A percentile compares a stretch with the other conserved stretches of the same genome.
phyloP scores from a whole-genome alignment of 2,797 vertebrate genomes.

The Vespertilio murinus region DNA sequence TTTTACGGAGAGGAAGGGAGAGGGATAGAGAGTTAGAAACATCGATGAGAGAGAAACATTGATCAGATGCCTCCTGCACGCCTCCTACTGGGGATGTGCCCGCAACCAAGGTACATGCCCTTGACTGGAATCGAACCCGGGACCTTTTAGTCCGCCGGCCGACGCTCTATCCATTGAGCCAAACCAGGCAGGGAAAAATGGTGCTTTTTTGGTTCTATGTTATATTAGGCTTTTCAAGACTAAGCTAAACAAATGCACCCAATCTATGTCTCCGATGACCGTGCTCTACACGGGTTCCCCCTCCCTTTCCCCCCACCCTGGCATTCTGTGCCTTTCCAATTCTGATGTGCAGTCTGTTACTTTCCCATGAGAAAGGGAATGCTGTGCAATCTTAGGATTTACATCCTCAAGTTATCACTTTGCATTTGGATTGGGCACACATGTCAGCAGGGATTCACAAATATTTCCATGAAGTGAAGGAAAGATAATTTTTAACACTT shows the following conservation, averaged over 20 bases:
- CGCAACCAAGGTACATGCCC: no score
- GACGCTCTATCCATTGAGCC: no score
- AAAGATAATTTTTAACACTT: constrained; percentile 4
- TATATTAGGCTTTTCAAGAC: neutral
- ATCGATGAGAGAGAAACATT: no score
- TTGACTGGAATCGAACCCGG: no score
- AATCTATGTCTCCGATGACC: neutral
- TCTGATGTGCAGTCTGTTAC: constrained; percentile 5
- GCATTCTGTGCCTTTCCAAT: neutral
- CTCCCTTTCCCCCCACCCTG: no score
- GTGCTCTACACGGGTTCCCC: neutral
- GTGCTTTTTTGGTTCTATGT: neutral
- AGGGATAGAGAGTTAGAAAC: no score
- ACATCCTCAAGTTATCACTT: neutral
- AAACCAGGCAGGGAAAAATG: no score
- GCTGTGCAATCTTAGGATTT: neutral
- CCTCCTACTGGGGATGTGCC: no score
- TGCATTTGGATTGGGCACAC: neutral
- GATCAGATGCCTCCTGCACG: no score
- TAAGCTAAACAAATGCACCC: neutral
- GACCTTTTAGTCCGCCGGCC: no score
- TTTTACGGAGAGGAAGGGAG: no score
- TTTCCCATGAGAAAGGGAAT: constrained; percentile 23
- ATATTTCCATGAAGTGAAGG: constrained; percentile 49
- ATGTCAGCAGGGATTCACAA: neutral